Percentiles rank a stretch among this genome's conserved stretches.
Conservation (phyloP, 2,888 invertebrate species). For the Amaurobius ferox region DNA sequence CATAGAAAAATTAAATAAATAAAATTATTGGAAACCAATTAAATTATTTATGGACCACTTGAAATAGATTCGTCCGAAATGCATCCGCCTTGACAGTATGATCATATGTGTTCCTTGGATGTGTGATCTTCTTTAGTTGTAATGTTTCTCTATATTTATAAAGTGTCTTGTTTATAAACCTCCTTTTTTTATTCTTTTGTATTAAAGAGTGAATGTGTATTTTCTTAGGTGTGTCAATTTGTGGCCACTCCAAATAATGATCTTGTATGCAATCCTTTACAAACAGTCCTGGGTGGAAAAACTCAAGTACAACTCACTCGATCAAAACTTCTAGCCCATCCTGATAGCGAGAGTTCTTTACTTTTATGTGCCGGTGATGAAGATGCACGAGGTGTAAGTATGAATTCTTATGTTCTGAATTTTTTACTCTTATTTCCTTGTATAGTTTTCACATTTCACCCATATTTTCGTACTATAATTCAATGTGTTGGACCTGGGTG, state of each 20-base stretch:
- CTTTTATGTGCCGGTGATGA: slow-evolving; percentile 87
- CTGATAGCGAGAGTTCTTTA: slow-evolving; percentile 79
- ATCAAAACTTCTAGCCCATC: slow-evolving; percentile 81
- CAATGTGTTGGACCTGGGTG: too few relatives aligned
- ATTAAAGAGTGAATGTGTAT: background rate
- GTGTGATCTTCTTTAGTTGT: too few relatives aligned
- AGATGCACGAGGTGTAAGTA: slow-evolving; percentile 80
- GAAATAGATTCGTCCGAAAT: too few relatives aligned
- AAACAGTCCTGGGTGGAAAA: slow-evolving; percentile 82
- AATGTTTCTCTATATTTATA: too few relatives aligned
- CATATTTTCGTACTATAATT: too few relatives aligned
- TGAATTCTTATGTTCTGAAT: slow-evolving; percentile 76
- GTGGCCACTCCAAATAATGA: slow-evolving; percentile 44
- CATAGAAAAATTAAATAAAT: too few relatives aligned
- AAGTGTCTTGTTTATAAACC: too few relatives aligned
- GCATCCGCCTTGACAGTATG: too few relatives aligned
- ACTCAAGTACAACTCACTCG: slow-evolving; percentile 84
- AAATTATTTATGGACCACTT: too few relatives aligned
- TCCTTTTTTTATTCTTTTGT: background rate
- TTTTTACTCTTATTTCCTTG: background rate
- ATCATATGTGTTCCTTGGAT: too few relatives aligned
- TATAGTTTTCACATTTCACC: too few relatives aligned
- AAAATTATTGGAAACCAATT: too few relatives aligned
- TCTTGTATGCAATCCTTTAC: slow-evolving; percentile 74
- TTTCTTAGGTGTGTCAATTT: slow-evolving; percentile 76